phyloP scores from a whole-genome alignment of 2,113 vertebrate species.

The Epinephelus lanceolatus region DNA sequence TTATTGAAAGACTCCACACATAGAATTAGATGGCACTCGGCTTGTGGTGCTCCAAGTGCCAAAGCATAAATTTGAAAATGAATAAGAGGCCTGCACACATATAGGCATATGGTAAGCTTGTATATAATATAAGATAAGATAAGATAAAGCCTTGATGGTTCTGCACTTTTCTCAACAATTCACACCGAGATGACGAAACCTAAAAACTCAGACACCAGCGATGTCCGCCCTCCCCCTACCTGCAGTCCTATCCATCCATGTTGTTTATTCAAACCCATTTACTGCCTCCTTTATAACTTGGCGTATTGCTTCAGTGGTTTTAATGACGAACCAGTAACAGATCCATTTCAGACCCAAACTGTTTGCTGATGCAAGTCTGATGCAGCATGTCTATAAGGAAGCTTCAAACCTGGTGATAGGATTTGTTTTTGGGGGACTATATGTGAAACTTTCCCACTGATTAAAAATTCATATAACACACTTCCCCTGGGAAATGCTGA shows the following conservation, averaged over 20 bases:
- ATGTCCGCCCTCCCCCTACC: background rate
- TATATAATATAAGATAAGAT: too few relatives aligned
- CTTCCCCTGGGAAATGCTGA: background rate
- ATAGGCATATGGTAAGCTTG: background rate
- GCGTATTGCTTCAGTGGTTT: background rate
- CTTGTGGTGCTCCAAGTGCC: too few relatives aligned
- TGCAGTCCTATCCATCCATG: background rate
- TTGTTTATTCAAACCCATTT: background rate
- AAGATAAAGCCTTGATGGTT: background rate
- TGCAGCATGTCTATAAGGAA: background rate
- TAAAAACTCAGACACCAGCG: background rate
- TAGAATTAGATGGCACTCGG: too few relatives aligned
- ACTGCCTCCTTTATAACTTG: background rate
- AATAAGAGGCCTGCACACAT: background rate
- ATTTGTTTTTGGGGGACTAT: background rate
- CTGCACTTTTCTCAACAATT: background rate
- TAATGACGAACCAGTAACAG: background rate
- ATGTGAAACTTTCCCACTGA: slow-evolving; percentile 15
- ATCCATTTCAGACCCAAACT: background rate
- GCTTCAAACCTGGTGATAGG: background rate
- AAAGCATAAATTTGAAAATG: too few relatives aligned
- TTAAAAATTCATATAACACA: slow-evolving; percentile 8
- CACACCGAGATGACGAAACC: background rate
- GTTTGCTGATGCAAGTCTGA: slow-evolving; percentile 12
- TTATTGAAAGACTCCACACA: too few relatives aligned